Evolutionary conservation across 2,888 invertebrate species (phyloP), one percentile per base, ranked within the genome.

Genomic region (Microctonus brassicae): DNA sequence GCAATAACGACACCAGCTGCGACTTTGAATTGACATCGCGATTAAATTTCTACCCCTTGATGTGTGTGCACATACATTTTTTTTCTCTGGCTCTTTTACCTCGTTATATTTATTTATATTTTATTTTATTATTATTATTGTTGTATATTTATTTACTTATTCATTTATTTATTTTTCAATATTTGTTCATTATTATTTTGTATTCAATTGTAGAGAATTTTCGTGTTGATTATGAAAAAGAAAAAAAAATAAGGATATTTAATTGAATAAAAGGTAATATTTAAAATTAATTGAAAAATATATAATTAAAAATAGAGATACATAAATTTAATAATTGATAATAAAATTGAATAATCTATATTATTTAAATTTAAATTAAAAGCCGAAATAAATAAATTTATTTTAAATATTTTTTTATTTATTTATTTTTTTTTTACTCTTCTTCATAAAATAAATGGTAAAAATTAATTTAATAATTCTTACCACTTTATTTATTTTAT

Each of bases 31-130:
- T 65, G 70, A 52, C 47, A 34, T 55, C 47, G 53, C 65, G 65
- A 70, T 65, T 65, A 65, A 70, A 70, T 65, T 65, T 64, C 52
- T 53, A 36, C 64, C 64, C 36, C 64, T 10, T 22, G 26, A 63
- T 64, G 29, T 36, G 42, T 62, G 42, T 3, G 13, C 55, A 4
- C 55, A n/a, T 55, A 55, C 26, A 55, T 1, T 55, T 24, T 55
- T 26, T 26, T 13, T n/a, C 6, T 22, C 1, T 10, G 6, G 42
- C n/a, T 42, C 6, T 42, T 42, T n/a, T 42, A 10, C 10, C 10
- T 11, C 11, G 24, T 11, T 24, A 24, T 13, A 55, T 55, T 55
- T 24, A 10, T 9, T 55, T 17, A 24, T 26, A 26, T 26, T 26
- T 55, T 24, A 55, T 26, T 55, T 22, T n/a, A n/a, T n/a, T n/a